Conservation (phyloP, 92 coral and sea anemone genomes). For the Siderastrea radians region DNA sequence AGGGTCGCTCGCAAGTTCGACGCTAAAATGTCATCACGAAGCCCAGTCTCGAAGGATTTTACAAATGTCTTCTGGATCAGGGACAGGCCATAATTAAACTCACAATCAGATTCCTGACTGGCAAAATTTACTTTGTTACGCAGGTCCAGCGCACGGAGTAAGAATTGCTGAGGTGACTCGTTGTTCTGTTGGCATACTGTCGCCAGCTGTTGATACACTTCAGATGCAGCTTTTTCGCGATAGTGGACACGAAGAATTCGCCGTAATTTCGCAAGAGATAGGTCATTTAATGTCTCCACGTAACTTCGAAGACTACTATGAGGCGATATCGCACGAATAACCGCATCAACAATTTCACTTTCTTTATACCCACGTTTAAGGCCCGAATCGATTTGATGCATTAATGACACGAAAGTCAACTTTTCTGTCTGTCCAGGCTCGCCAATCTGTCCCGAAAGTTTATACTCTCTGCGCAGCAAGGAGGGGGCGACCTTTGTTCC, state of each 20-base stretch:
- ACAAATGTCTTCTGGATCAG: conserved; percentile 69
- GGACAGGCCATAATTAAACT: conserved; percentile 63
- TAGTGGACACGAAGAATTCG: conserved; percentile 24
- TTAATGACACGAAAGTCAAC: no score
- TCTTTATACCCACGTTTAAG: no score
- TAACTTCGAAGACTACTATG: no score
- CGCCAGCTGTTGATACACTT: conserved; percentile 43
- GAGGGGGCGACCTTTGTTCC: no score
- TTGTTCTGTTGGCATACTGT: conserved; percentile 35
- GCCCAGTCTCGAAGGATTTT: conserved; percentile 70
- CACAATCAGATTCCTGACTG: conserved; percentile 78
- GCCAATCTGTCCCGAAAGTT: conserved; percentile 41
- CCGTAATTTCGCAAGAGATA: no score
- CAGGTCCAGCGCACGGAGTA: conserved; percentile 59
- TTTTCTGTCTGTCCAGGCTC: no score
- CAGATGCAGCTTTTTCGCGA: conserved; percentile 51
- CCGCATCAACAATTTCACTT: no score
- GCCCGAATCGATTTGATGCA: no score
- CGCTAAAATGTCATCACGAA: conserved; percentile 57
- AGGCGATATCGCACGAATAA: no score
- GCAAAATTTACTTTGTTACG: conserved; percentile 72
- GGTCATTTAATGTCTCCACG: no score
- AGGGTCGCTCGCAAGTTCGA: conserved; percentile 32
- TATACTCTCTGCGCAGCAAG: no score
- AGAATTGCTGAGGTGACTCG: conserved; percentile 62